Evolutionary conservation across 2,888 invertebrate genomes (phyloP).

Genomic region (Volucella inanis): DNA sequence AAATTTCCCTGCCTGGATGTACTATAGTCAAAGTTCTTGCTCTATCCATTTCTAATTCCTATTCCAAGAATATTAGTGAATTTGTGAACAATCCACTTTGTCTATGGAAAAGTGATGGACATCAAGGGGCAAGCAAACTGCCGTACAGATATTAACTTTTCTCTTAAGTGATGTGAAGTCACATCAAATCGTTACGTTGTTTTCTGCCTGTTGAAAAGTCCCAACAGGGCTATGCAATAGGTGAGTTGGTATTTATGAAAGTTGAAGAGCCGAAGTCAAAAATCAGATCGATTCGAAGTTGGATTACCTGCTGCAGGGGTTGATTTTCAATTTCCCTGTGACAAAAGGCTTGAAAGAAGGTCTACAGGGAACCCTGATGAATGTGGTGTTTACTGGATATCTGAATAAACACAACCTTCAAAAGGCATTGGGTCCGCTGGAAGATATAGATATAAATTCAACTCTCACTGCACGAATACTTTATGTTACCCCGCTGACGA

Average conservation of each 20-base stretch:
- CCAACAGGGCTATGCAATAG: conserved; percentile 79
- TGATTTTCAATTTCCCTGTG: conserved; percentile 81
- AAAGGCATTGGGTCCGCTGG: conserved; percentile 80
- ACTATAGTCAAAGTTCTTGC: conserved; percentile 88
- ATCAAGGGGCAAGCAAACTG: conserved; percentile 80
- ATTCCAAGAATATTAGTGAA: conserved; percentile 85
- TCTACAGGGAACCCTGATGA: conserved; percentile 83
- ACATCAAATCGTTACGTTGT: conserved; percentile 88
- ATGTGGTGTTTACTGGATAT: conserved; percentile 82
- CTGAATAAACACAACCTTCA: conserved; percentile 82
- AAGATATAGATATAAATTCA: conserved; percentile 82
- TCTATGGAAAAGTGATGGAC: conserved; percentile 85
- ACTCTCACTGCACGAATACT: conserved; percentile 86
- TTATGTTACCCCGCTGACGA: conserved; percentile 88
- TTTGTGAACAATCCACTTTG: conserved; percentile 83
- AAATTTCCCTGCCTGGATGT: conserved; percentile 89
- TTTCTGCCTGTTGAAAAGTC: conserved; percentile 86
- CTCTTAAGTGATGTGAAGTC: conserved; percentile 85
- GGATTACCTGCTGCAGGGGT: conserved; percentile 83
- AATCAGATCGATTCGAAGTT: conserved; percentile 80
- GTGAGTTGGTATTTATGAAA: conserved; percentile 80
- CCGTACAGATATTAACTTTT: conserved; percentile 83
- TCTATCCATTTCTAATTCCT: conserved; percentile 88
- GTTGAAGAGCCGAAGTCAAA: conserved; percentile 80
- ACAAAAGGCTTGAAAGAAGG: conserved; percentile 83